phyloP scores from a whole-genome alignment of 2,888 invertebrate genomes.

The Dusona sp. region DNA sequence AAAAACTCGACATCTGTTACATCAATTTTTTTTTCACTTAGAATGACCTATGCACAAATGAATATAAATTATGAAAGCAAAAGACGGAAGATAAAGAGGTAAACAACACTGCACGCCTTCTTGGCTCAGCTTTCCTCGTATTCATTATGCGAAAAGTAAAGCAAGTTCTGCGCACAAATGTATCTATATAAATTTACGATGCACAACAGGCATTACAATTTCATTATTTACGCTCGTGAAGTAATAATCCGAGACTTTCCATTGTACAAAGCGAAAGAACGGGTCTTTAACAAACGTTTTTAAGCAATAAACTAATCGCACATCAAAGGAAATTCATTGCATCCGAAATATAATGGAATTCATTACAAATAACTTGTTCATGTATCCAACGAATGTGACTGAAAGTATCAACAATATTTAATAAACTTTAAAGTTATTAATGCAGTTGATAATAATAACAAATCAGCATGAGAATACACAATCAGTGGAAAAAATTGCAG shows the following conservation, averaged over 20 bases:
- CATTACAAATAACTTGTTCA: neutral
- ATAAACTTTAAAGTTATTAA: neutral
- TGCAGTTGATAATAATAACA: neutral
- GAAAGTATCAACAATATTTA: neutral
- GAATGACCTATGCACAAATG: neutral
- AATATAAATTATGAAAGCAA: conserved; percentile 21
- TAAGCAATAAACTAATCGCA: neutral
- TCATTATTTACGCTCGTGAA: conserved; percentile 6
- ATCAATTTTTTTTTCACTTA: neutral
- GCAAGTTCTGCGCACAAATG: conserved; percentile 4
- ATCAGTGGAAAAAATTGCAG: conserved; percentile 69
- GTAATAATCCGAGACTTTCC: neutral
- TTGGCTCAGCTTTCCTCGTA: conserved; percentile 21
- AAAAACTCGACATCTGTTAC: neutral
- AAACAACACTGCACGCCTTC: conserved; percentile 1
- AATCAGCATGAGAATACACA: neutral
- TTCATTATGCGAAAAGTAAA: conserved; percentile 13
- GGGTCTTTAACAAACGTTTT: neutral
- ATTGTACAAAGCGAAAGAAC: neutral
- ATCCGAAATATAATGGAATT: neutral
- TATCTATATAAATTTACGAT: conserved; percentile 23
- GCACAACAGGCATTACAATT: conserved; percentile 22
- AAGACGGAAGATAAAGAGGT: conserved; percentile 11
- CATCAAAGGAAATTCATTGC: neutral
- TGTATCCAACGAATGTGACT: neutral